These are phyloP conservation scores for Drosophila murphyi DNA, from an alignment of 1,140 invertebrate species.

Conservation along the genomic window DNA sequence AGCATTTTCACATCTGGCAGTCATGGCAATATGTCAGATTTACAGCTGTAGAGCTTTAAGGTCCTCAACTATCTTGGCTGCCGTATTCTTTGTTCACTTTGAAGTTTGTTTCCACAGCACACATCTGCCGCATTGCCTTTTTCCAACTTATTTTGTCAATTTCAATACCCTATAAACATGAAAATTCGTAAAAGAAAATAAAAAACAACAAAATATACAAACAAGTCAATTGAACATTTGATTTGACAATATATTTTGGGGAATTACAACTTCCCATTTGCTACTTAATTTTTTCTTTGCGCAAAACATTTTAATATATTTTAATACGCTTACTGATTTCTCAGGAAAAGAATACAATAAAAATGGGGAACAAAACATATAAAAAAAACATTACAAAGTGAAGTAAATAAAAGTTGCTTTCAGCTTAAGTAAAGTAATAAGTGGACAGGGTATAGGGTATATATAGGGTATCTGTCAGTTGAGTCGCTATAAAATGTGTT, in stretches of 20 bases:
- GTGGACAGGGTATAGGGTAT: neutral
- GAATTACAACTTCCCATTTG: neutral
- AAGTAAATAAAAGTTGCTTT: neutral
- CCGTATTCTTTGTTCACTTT: constrained; percentile 14
- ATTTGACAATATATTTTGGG: neutral
- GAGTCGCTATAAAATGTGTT: neutral
- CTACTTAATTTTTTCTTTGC: neutral
- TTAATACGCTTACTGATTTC: neutral
- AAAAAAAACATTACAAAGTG: neutral
- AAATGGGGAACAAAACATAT: neutral
- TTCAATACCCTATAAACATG: constrained; percentile 15
- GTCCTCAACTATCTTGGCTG: constrained; percentile 4
- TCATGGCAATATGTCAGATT: constrained; percentile 6
- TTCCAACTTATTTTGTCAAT: constrained; percentile 25
- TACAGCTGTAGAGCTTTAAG: constrained; percentile 16
- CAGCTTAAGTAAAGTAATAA: neutral
- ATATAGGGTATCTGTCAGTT: neutral
- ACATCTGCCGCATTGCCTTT: constrained; percentile 41
- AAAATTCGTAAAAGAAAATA: neutral
- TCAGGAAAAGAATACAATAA: neutral
- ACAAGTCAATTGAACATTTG: neutral
- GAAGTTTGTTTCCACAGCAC: constrained; percentile 27
- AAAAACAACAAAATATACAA: neutral
- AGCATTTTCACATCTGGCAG: constrained; percentile 28
- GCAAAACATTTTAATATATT: neutral